These are phyloP conservation scores for Flexamia atlantica DNA, from an alignment of 2,888 invertebrate species.

Conservation along the genomic window DNA sequence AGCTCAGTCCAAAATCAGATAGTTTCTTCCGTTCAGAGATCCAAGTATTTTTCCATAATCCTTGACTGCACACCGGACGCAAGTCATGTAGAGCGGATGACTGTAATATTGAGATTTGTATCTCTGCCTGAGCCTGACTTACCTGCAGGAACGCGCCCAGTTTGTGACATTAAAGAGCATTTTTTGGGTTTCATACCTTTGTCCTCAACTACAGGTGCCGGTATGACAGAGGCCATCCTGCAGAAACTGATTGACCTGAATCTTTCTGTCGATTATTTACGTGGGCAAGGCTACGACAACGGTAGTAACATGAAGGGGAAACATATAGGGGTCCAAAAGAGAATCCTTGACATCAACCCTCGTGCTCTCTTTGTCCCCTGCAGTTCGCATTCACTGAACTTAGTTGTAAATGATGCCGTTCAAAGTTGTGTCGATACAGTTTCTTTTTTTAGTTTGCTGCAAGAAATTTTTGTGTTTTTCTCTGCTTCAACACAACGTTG, in stretches of 20 bases:
- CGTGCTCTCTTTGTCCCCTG: conserved; percentile 52
- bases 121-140: neutral
- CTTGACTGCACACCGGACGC: conserved; percentile 56
- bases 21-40: neutral
- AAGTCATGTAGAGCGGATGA: conserved; percentile 48
- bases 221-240: conserved; percentile 23
- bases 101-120: conserved; percentile 45
- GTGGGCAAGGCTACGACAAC: conserved; percentile 44
- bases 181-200: conserved; percentile 48
- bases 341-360: conserved; percentile 50
- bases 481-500: conserved; percentile 37
- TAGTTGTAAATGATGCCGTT: conserved; percentile 46
- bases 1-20: conserved; percentile 14
- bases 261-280: conserved; percentile 24
- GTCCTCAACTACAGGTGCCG: conserved; percentile 10
- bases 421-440: neutral
- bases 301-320: conserved; percentile 48
- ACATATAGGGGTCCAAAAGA: conserved; percentile 32
- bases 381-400: conserved; percentile 26
- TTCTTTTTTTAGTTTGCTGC: conserved; percentile 30
- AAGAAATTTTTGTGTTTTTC: conserved; percentile 24
- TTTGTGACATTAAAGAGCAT: conserved; percentile 37
- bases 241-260: conserved; percentile 21
- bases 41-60: conserved; percentile 52
- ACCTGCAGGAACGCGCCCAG: neutral